These are phyloP conservation scores for Metallyticus violacea DNA, from an alignment of 2,888 invertebrate genomes.

Conservation along the genomic window DNA sequence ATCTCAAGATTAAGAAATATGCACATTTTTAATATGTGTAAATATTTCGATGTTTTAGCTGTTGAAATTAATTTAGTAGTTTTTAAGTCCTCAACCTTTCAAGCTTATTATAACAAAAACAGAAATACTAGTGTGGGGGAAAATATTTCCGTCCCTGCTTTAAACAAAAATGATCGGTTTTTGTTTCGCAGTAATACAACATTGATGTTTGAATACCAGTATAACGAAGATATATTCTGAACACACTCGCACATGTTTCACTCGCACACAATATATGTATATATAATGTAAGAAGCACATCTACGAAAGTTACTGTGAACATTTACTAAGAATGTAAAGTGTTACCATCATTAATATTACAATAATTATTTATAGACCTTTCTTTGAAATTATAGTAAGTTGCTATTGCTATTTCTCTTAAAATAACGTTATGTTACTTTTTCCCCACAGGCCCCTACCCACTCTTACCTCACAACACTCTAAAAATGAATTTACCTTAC, in stretches of 20 bases:
- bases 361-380: not conserved
- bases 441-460: not conserved
- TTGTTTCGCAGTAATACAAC: not conserved
- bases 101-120: not conserved
- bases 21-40: too few relatives aligned
- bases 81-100: not conserved
- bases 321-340: not conserved
- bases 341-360: not conserved
- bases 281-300: not conserved
- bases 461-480: not conserved
- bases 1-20: too few relatives aligned
- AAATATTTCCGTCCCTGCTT: not conserved
- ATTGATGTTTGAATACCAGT: not conserved
- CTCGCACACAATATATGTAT: not conserved
- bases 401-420: slow-evolving; percentile 6
- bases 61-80: too few relatives aligned
- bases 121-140: not conserved
- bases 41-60: too few relatives aligned
- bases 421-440: not conserved
- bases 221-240: not conserved
- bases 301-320: not conserved
- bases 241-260: not conserved
- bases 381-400: not conserved
- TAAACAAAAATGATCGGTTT: not conserved
- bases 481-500: not conserved